A percentile compares a stretch with the other conserved stretches of the same genome.
phyloP scores from a whole-genome alignment of 2,113 vertebrate species.

The Hippocampus comes region DNA sequence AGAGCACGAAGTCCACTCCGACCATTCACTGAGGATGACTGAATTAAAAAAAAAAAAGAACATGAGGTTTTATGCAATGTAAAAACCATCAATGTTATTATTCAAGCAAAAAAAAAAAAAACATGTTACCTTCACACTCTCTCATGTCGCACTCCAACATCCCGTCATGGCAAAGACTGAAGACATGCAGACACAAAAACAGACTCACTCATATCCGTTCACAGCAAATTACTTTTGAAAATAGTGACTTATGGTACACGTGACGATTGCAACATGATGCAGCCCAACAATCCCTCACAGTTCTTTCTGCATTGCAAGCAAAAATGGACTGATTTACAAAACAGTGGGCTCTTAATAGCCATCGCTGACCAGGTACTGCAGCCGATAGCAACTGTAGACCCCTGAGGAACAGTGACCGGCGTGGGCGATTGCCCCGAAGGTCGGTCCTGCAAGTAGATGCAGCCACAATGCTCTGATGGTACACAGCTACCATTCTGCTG shows the following conservation, averaged over 20 bases:
- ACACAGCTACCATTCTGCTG: conserved; percentile 79
- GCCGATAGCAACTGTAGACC: conserved; percentile 64
- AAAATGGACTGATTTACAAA: not conserved
- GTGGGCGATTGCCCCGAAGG: conserved; percentile 42
- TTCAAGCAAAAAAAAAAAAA: not conserved
- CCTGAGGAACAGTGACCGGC: conserved; percentile 63
- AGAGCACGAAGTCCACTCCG: conserved; percentile 80
- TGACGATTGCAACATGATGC: too few species aligned
- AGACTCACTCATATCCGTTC: not conserved
- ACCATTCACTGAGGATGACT: conserved; percentile 83
- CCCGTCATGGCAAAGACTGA: conserved; percentile 77
- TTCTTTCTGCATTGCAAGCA: not conserved
- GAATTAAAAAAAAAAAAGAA: not conserved
- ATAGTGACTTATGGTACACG: too few species aligned
- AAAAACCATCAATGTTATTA: not conserved
- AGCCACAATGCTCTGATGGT: conserved; percentile 70
- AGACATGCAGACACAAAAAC: conserved; percentile 5
- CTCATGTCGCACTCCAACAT: conserved; percentile 74
- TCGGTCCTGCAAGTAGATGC: conserved; percentile 62
- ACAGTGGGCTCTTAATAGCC: not conserved
- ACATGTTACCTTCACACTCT: conserved; percentile 78
- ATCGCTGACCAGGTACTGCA: conserved; percentile 84
- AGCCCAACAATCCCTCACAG: not conserved
- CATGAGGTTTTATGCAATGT: not conserved
- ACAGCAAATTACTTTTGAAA: not conserved